Evolutionary conservation across 2,888 invertebrate species (phyloP), one percentile per base, ranked within the genome.

Genomic region (Microctonus aethiopoides): DNA sequence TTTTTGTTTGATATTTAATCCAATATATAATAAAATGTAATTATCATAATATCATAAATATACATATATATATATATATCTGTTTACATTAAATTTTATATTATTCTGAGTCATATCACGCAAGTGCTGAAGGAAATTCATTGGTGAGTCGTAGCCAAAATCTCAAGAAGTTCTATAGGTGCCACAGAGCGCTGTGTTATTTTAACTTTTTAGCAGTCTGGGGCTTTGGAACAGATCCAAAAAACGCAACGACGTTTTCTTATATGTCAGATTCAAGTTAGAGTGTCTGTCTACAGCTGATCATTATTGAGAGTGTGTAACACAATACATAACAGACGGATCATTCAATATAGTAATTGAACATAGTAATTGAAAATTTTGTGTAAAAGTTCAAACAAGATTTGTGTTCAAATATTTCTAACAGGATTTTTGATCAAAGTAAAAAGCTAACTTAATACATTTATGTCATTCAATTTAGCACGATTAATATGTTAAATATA

Each of bases 161-260:
- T 61, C 57, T 39, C 26, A 57, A 66, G 29, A 29, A 66, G 56
- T 56, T 56, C 22, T 36, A 39, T 60, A 39, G 61, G 46, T 66
- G 64, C 59, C 57, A 54, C 60, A 64, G 26, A 41, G 62, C 22
- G 29, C 72, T 69, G 70, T 76, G 74, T 76, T 76, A 76, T 76
- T 76, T 76, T 75, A 75, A 76, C 75, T 75, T 76, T 75, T 75
- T 73, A 74, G 64, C 71, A 72, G 66, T 26, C 72, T 71, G 39
- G 54, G 64, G 62, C 36, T 59, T 74, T 76, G 76, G 76, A 76
- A 63, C 59, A 10, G 39, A 64, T 74, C 75, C 76, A 76, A 69
- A 67, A 74, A 73, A 74, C 69, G 67, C 70, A 70, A n/a, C 69
- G 72, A 72, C 71, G 67, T 68, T 71, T 67, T 65, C 64, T 67